Base-by-base conservation (phyloP, 2,113 vertebrate species). In the Cairina moschata region DNA sequence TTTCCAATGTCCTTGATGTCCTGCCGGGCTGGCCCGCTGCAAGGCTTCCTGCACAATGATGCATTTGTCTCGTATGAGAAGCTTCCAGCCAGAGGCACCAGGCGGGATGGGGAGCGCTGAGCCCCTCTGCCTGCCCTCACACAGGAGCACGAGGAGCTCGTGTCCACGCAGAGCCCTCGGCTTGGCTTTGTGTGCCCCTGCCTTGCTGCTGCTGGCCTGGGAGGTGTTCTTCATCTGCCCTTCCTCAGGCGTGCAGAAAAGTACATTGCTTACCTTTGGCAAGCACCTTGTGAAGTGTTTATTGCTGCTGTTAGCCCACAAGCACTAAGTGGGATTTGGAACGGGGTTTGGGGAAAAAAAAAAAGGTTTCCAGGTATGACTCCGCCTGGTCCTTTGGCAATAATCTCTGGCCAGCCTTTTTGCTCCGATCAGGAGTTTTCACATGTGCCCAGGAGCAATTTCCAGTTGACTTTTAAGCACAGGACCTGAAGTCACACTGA, bases 1-100 rank as follows among this genome's bases (percentile, higher is more conserved):
- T 95, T 94, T 94, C 89, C 91, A 81, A 2, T 80, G 93, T 92
- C 95, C 93, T 95, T 93, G 92, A 60, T 87, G 84, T 93, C 73
- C 72, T 91, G 86, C 82, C 1, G 69, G 91, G 78, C 77, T 96
- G 93, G 92, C 25, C n/a, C 23, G 2, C 82, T 90, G 90, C 80
- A 74, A 38, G 90, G 73, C 73, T 28, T 91, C 80, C 69, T 84
- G 92, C 69, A 91, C 86, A 90, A 88, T 88, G 86, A 32, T 79
- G 92, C 62, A 59, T 93, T 94, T 96, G 86, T 95, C 93, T 95
- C 1, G 0, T 63, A 44, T 0, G 4, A 92, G 77, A 20, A 4
- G 3, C 60, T 74, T 90, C 16, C 72, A 86, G 71, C 84, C 86
- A 67, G 85, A 60, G 75, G 75, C 81, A 54, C 17, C 0, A 1